Evolutionary conservation across 1,140 invertebrate genomes (phyloP).

Genomic region (Hypothenemus hampei): DNA sequence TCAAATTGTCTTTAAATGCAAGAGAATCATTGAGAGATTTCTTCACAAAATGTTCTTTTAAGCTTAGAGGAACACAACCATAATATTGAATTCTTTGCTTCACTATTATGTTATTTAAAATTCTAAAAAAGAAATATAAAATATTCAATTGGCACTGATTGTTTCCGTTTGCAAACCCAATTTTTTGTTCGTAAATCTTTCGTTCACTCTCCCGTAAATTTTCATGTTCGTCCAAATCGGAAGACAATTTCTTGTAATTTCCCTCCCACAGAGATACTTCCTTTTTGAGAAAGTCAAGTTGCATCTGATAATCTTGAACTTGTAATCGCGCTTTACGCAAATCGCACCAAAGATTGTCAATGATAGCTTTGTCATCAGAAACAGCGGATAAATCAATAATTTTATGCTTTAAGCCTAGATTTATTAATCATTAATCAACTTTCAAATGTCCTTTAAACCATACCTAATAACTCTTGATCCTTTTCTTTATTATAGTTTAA

Average conservation of each 20-base stretch:
- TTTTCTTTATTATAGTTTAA: slow-evolving; percentile 34
- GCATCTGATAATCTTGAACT: slow-evolving; percentile 31
- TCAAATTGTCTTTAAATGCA: slow-evolving; percentile 36
- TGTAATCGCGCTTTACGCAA: slow-evolving; percentile 33
- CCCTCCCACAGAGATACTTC: slow-evolving; percentile 12
- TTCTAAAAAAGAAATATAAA: slow-evolving; percentile 30
- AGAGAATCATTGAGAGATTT: slow-evolving; percentile 33
- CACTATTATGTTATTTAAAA: slow-evolving; percentile 39
- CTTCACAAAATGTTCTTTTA: slow-evolving; percentile 36
- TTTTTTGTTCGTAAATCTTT: slow-evolving; percentile 23
- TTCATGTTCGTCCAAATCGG: not conserved
- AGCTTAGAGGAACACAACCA: slow-evolving; percentile 39
- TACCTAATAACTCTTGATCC: slow-evolving; percentile 50
- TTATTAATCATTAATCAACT: not conserved
- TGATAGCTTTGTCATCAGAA: slow-evolving; percentile 59
- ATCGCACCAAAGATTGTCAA: slow-evolving; percentile 49
- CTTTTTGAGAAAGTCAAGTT: slow-evolving; percentile 20
- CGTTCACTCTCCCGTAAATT: not conserved
- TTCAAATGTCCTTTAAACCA: not conserved
- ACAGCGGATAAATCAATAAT: slow-evolving; percentile 58
- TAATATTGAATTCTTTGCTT: slow-evolving; percentile 42
- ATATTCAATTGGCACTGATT: not conserved
- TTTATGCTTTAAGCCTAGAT: slow-evolving; percentile 59
- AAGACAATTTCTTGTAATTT: slow-evolving; percentile 1
- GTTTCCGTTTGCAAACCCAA: slow-evolving; percentile 17